Conservation (phyloP, 2,113 vertebrate species). For the Ophthalmolycus amberensis region DNA sequence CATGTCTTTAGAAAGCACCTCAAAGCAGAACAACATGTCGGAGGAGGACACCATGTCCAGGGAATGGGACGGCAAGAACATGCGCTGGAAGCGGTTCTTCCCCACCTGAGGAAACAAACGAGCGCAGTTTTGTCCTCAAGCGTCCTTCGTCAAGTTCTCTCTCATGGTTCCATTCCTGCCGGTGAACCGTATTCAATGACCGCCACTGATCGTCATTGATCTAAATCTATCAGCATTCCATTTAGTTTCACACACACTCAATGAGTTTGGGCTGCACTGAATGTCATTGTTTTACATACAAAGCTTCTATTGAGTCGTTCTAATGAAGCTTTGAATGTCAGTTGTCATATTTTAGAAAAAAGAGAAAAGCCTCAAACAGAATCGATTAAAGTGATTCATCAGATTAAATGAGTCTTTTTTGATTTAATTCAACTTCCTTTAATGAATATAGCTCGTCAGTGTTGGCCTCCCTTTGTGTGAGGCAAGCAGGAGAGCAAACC, state of each 20-base stretch:
- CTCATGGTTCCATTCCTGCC: background rate
- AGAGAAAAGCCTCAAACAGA: background rate
- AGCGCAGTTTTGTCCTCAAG: background rate
- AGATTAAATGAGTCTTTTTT: too few relatives aligned
- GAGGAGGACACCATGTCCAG: constrained; percentile 90
- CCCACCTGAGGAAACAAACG: constrained; percentile 83
- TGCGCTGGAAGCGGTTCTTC: constrained; percentile 91
- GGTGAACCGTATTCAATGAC: background rate
- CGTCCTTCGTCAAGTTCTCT: background rate
- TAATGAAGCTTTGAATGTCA: background rate
- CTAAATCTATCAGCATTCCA: background rate
- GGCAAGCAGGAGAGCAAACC: too few relatives aligned
- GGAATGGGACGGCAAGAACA: constrained; percentile 90
- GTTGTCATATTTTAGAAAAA: too few relatives aligned
- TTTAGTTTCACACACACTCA: background rate
- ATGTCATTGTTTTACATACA: too few relatives aligned
- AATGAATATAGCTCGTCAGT: too few relatives aligned
- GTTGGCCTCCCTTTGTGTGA: too few relatives aligned
- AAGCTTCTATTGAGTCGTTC: background rate
- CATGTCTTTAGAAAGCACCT: constrained; percentile 93
- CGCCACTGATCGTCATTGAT: background rate
- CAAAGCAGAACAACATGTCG: constrained; percentile 94
- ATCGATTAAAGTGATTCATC: background rate
- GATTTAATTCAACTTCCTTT: too few relatives aligned
- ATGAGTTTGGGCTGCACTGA: too few relatives aligned